Evolutionary conservation across 2,113 vertebrate genomes (phyloP).

Genomic region (Callipepla squamata): DNA sequence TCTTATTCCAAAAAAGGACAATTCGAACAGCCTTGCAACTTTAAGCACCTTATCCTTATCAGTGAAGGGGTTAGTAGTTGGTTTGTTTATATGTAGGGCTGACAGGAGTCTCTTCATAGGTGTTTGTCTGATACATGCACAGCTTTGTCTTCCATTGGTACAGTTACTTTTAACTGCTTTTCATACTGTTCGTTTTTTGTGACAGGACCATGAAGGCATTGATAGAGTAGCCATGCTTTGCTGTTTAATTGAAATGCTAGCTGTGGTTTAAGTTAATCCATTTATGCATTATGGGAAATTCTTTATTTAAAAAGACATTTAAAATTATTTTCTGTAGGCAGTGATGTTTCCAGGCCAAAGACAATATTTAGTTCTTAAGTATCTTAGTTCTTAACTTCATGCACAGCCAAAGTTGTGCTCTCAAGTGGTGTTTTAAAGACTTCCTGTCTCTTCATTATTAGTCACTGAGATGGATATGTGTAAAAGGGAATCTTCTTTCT

Average conservation of each 20-base stretch:
- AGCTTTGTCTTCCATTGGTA: slow-evolving; percentile 43
- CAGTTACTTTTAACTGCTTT: slow-evolving; percentile 49
- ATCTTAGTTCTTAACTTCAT: slow-evolving; percentile 1
- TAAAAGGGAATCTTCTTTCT: slow-evolving; percentile 44
- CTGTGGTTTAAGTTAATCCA: neutral
- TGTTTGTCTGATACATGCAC: slow-evolving; percentile 25
- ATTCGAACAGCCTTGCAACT: slow-evolving; percentile 43
- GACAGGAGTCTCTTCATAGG: slow-evolving; percentile 49
- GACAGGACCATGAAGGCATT: neutral
- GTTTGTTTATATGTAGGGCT: slow-evolving; percentile 52
- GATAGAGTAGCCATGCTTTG: neutral
- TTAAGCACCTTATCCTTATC: slow-evolving; percentile 59
- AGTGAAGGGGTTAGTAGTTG: slow-evolving; percentile 35
- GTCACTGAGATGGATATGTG: slow-evolving; percentile 19
- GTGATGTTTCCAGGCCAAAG: neutral
- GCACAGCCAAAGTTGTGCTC: neutral
- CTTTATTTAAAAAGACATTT: slow-evolving; percentile 3
- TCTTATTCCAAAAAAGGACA: slow-evolving; percentile 56
- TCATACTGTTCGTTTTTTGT: slow-evolving; percentile 28
- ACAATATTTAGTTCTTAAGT: neutral
- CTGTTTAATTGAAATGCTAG: neutral
- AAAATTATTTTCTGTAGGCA: neutral
- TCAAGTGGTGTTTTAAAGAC: slow-evolving; percentile 36
- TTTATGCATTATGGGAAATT: neutral
- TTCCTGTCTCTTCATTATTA: slow-evolving; percentile 51